Evolutionary conservation across 2,888 invertebrate genomes (phyloP).

Genomic region (Heliothis peltigera): DNA sequence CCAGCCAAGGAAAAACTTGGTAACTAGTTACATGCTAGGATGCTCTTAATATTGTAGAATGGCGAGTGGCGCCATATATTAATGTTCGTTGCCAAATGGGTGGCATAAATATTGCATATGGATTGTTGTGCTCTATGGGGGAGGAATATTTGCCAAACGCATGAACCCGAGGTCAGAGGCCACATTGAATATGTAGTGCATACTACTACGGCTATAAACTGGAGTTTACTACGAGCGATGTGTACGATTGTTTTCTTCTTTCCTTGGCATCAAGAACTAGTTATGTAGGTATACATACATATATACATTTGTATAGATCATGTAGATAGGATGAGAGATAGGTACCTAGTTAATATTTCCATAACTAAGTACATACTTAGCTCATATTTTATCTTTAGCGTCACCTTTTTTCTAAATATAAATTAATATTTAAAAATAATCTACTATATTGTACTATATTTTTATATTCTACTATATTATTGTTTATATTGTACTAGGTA

Average conservation of each 20-base stretch:
- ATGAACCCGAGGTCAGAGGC: background rate
- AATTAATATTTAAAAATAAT: too few relatives aligned
- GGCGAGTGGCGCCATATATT: slow-evolving; percentile 40
- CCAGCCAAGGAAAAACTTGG: slow-evolving; percentile 56
- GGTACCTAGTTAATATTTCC: too few relatives aligned
- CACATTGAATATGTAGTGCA: background rate
- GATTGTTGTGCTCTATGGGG: slow-evolving; percentile 25
- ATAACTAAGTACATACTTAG: too few relatives aligned
- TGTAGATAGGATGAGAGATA: too few relatives aligned
- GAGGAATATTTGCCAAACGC: slow-evolving; percentile 36
- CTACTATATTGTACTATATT: too few relatives aligned
- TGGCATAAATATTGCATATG: slow-evolving; percentile 44
- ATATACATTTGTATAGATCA: background rate
- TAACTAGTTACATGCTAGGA: slow-evolving; percentile 38
- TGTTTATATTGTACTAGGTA: too few relatives aligned
- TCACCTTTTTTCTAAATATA: too few relatives aligned
- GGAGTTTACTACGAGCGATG: background rate
- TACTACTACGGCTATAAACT: background rate
- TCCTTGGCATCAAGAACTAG: background rate
- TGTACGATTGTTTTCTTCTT: background rate
- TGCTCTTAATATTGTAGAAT: slow-evolving; percentile 43
- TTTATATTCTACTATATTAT: too few relatives aligned
- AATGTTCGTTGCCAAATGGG: slow-evolving; percentile 54
- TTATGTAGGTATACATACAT: too few relatives aligned
- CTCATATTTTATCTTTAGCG: too few relatives aligned